A percentile compares a stretch with the other conserved stretches of the same genome.
These are phyloP conservation scores for Hippopotamus amphibius DNA, from an alignment of 2,113 vertebrate species.

Conservation along the genomic window DNA sequence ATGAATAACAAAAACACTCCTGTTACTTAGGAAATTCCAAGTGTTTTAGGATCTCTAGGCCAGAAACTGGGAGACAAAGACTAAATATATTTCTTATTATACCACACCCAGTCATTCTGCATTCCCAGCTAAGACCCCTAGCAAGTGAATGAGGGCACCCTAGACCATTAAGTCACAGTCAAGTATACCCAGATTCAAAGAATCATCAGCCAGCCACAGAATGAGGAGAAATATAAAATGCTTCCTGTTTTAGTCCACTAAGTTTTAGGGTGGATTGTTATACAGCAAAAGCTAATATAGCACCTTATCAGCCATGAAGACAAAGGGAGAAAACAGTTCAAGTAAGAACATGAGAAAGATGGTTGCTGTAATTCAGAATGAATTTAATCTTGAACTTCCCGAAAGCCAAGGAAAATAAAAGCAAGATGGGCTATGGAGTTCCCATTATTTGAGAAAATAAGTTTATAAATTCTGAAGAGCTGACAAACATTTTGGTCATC, in stretches of 20 bases:
- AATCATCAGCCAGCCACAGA: neutral
- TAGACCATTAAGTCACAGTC: neutral
- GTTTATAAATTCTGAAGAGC: constrained; percentile 14
- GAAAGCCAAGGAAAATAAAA: constrained; percentile 27
- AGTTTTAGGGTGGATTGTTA: neutral
- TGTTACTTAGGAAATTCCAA: neutral
- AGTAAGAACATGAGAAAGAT: neutral
- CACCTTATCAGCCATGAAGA: neutral
- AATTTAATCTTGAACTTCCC: constrained; percentile 1
- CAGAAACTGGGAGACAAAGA: neutral
- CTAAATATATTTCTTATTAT: neutral
- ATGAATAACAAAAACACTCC: neutral
- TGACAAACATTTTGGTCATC: neutral
- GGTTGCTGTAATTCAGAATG: neutral
- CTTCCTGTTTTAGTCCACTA: neutral
- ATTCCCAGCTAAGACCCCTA: neutral
- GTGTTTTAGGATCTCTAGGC: neutral
- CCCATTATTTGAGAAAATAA: constrained; percentile 41
- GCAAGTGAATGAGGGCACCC: neutral
- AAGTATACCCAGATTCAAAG: neutral
- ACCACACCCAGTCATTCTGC: neutral
- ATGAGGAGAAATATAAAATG: neutral
- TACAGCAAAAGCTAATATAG: neutral
- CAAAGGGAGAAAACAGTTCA: neutral
- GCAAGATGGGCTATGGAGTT: neutral